A percentile compares a stretch with the other conserved stretches of the same genome.
Evolutionary conservation across 2,888 invertebrate species (phyloP).

Genomic region (Drosophila kanekoi): DNA sequence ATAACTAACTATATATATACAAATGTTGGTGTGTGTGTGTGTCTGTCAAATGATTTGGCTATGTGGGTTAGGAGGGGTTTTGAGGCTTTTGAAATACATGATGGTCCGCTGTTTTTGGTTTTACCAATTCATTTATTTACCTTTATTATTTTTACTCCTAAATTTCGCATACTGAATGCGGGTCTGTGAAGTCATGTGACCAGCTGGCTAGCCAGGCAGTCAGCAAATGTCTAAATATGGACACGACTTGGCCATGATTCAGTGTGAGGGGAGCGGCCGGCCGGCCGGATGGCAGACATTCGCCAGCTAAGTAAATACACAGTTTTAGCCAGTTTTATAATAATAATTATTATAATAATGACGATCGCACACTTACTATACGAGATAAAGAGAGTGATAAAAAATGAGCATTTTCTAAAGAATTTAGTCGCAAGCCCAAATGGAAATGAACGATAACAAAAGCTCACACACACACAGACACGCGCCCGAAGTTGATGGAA

Average conservation of each 20-base stretch:
- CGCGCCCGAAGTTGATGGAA: constrained; percentile 53
- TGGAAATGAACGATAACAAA: constrained; percentile 65
- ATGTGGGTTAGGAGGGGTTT: constrained; percentile 69
- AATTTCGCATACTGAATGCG: constrained; percentile 54
- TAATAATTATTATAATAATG: constrained; percentile 19
- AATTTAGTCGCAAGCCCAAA: constrained; percentile 45
- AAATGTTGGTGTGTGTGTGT: constrained; percentile 14
- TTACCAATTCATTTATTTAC: constrained; percentile 18
- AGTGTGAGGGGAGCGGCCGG: constrained; percentile 27
- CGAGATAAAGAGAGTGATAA: constrained; percentile 16
- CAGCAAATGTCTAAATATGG: constrained; percentile 72
- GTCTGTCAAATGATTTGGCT: constrained; percentile 58
- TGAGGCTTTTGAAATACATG: constrained; percentile 55
- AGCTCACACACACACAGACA: background rate
- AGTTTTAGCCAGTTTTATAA: constrained; percentile 7
- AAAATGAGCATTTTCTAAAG: constrained; percentile 25
- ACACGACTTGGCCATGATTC: constrained; percentile 62
- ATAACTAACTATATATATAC: constrained; percentile 39
- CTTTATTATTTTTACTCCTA: constrained; percentile 19
- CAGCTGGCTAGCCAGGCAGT: constrained; percentile 51
- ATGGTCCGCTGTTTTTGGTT: constrained; percentile 38
- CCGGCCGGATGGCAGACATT: constrained; percentile 21
- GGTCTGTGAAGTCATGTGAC: constrained; percentile 63
- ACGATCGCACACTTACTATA: constrained; percentile 12
- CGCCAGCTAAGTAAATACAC: constrained; percentile 25